These are phyloP conservation scores for Thecocarcelia acutangulata DNA, from an alignment of 2,888 invertebrate genomes.

Conservation along the genomic window DNA sequence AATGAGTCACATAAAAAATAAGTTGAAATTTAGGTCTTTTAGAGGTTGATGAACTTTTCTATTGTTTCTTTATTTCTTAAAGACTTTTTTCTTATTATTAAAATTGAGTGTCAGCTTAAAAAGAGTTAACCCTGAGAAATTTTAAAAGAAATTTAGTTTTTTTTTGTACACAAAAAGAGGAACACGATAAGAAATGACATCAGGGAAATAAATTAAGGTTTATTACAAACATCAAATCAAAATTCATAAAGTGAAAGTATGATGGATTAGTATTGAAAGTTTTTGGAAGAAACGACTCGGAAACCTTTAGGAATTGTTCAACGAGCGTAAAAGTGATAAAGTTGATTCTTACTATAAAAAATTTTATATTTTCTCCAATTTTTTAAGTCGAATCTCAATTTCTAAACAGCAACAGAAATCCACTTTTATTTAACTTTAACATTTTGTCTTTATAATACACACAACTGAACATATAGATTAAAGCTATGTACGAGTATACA, in stretches of 20 bases:
- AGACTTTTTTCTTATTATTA: background rate
- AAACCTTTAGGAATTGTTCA: conserved; percentile 1
- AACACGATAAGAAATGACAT: conserved; percentile 19
- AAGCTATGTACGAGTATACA: too few relatives aligned
- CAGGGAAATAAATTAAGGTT: background rate
- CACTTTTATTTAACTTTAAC: too few relatives aligned
- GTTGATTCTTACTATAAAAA: too few relatives aligned
- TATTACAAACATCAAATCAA: background rate
- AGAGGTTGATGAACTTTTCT: conserved; percentile 58
- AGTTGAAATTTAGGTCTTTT: conserved; percentile 35
- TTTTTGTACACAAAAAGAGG: background rate
- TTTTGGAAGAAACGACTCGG: conserved; percentile 2
- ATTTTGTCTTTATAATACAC: too few relatives aligned
- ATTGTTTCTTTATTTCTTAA: conserved; percentile 48
- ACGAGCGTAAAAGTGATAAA: too few relatives aligned
- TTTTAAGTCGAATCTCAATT: too few relatives aligned
- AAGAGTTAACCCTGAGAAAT: conserved; percentile 42
- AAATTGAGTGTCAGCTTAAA: conserved; percentile 23
- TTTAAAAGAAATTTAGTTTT: background rate
- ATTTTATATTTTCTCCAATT: too few relatives aligned
- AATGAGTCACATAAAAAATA: conserved; percentile 7
- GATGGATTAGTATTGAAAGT: conserved; percentile 17
- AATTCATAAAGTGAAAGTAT: conserved; percentile 60
- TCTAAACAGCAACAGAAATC: too few relatives aligned
- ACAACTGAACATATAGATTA: too few relatives aligned